Percentiles rank a stretch among this genome's conserved stretches.
Conservation (phyloP, 2,888 invertebrate genomes). For the Lithophane semibrunnea region DNA sequence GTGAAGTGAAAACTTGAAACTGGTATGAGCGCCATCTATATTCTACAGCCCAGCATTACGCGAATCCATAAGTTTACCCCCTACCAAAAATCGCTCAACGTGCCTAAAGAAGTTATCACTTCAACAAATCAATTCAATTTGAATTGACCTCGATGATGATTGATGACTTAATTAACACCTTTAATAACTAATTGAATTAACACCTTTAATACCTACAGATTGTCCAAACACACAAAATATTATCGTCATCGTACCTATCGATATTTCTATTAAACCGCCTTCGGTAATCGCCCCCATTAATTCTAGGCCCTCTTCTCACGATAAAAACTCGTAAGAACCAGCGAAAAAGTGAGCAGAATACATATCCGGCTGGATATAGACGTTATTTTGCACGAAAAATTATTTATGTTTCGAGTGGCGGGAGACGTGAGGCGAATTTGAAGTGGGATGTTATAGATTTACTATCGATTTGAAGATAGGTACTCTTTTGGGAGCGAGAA, state of each 20-base stretch:
- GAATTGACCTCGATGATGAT: background rate
- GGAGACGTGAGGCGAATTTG: conserved; percentile 51
- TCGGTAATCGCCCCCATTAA: conserved; percentile 64
- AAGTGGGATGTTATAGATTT: conserved; percentile 51
- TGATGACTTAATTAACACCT: conserved; percentile 28
- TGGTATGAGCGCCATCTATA: too few relatives aligned
- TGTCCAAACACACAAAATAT: conserved; percentile 18
- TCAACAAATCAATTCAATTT: background rate
- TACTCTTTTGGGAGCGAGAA: conserved; percentile 29
- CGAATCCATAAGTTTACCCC: too few relatives aligned
- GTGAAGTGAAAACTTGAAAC: too few relatives aligned
- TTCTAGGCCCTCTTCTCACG: conserved; percentile 33
- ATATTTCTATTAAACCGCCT: conserved; percentile 76
- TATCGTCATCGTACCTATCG: conserved; percentile 49
- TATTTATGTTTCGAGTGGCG: conserved; percentile 57
- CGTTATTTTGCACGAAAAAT: conserved; percentile 60
- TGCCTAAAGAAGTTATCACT: too few relatives aligned
- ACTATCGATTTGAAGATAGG: conserved; percentile 54
- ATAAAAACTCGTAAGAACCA: conserved; percentile 55
- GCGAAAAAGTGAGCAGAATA: conserved; percentile 53
- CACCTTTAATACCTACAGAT: background rate
- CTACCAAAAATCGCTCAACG: too few relatives aligned
- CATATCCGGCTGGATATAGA: conserved; percentile 52
- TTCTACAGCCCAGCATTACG: too few relatives aligned
- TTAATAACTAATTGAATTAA: conserved; percentile 34